Conservation (phyloP, 2,888 invertebrate species). For the Matsumyia berberina region DNA sequence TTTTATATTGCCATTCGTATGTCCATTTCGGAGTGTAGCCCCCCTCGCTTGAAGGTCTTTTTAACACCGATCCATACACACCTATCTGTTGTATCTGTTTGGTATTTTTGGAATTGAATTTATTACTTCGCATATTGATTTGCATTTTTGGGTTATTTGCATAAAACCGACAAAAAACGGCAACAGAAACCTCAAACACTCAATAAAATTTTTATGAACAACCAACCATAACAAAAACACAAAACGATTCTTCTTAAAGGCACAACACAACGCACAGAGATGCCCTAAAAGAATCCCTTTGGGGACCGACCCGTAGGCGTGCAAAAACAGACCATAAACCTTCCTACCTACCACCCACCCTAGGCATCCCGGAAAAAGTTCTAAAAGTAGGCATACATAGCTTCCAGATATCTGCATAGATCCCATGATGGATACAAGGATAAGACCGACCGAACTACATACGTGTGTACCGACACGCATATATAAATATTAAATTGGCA, state of each 20-base stretch:
- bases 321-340: slow-evolving; percentile 63
- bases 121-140: slow-evolving; percentile 69
- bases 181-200: slow-evolving; percentile 49
- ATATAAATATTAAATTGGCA: slow-evolving; percentile 71
- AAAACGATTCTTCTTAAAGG: slow-evolving; percentile 43
- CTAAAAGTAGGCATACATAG: slow-evolving; percentile 41
- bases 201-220: slow-evolving; percentile 65
- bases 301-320: slow-evolving; percentile 55
- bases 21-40: slow-evolving; percentile 39
- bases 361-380: slow-evolving; percentile 30
- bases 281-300: slow-evolving; percentile 24
- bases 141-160: slow-evolving; percentile 46
- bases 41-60: slow-evolving; percentile 35
- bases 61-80: slow-evolving; percentile 5
- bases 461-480: slow-evolving; percentile 41
- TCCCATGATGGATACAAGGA: slow-evolving; percentile 52
- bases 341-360: no score
- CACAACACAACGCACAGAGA: background rate
- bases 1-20: slow-evolving; percentile 42
- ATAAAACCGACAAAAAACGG: slow-evolving; percentile 1
- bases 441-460: slow-evolving; percentile 24
- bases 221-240: slow-evolving; percentile 63
- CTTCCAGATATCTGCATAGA: slow-evolving; percentile 44
- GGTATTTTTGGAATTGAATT: slow-evolving; percentile 43
- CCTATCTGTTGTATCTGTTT: slow-evolving; percentile 10